phyloP scores from a whole-genome alignment of 1,140 invertebrate genomes.

The Thereuonema tuberculata region DNA sequence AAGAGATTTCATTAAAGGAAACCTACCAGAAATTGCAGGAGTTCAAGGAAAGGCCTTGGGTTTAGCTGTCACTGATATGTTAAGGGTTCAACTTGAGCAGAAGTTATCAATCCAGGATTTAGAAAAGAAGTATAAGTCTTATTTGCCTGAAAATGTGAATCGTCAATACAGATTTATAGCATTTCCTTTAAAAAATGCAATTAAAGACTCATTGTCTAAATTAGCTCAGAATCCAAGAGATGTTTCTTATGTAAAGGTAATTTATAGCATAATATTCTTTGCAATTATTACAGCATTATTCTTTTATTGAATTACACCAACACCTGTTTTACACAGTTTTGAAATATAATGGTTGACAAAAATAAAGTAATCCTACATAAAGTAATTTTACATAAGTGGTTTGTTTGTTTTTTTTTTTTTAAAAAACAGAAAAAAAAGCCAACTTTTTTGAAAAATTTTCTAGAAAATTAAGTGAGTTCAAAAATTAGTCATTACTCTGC shows the following conservation, averaged over 20 bases:
- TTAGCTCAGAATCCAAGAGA: slow-evolving; percentile 14
- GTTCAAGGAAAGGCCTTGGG: slow-evolving; percentile 59
- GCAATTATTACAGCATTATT: no score
- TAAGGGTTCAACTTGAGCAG: slow-evolving; percentile 54
- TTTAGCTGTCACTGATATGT: slow-evolving; percentile 69
- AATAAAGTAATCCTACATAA: no score
- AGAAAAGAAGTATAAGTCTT: slow-evolving; percentile 60
- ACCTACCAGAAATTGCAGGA: slow-evolving; percentile 59
- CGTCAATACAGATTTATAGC: slow-evolving; percentile 32
- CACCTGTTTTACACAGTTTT: no score
- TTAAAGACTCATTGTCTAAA: not conserved
- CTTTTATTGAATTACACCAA: no score
- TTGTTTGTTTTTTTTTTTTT: no score
- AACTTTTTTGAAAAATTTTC: no score
- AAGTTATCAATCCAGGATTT: slow-evolving; percentile 45
- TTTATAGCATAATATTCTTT: no score
- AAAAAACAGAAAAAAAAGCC: no score
- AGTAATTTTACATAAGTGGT: no score
- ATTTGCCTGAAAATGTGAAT: slow-evolving; percentile 58
- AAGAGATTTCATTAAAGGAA: slow-evolving; percentile 58
- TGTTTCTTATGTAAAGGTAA: slow-evolving; percentile 17
- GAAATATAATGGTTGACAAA: no score
- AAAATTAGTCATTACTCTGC: no score
- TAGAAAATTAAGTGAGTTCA: no score
- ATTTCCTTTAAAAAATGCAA: slow-evolving; percentile 11